Percentiles rank a stretch among this genome's conserved stretches.
Evolutionary conservation across 1,140 invertebrate species (phyloP).

Genomic region (Trichogramma pretiosum): DNA sequence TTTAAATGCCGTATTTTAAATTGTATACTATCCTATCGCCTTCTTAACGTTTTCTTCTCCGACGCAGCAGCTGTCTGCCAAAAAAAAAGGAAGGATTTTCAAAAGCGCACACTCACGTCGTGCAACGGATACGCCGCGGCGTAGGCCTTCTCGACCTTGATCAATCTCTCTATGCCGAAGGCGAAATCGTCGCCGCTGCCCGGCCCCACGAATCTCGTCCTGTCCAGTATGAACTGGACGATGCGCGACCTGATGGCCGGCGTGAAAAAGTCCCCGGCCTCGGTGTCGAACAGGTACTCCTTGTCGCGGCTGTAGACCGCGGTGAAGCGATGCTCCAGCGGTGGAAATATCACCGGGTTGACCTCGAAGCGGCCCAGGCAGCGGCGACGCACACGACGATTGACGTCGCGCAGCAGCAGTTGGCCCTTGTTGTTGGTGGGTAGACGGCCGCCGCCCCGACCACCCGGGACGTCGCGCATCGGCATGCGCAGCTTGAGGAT

Average conservation of each 20-base stretch:
- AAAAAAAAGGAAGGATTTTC: no score
- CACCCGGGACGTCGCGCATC: constrained; percentile 75
- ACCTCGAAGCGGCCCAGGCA: constrained; percentile 55
- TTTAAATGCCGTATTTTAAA: no score
- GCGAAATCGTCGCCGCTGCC: constrained; percentile 58
- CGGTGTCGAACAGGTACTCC: constrained; percentile 79
- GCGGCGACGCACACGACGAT: constrained; percentile 49
- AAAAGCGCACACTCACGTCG: constrained; percentile 65
- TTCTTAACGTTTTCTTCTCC: no score
- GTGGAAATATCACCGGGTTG: constrained; percentile 59
- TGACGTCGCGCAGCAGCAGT: constrained; percentile 53
- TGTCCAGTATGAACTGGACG: constrained; percentile 83
- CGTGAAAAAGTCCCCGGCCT: constrained; percentile 74
- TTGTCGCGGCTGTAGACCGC: constrained; percentile 80
- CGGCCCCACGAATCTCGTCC: constrained; percentile 71
- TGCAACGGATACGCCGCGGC: constrained; percentile 71
- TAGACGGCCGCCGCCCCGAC: constrained; percentile 48
- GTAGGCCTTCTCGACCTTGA: constrained; percentile 64
- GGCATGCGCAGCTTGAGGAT: constrained; percentile 90
- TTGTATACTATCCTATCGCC: no score
- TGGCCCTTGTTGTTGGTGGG: constrained; percentile 53
- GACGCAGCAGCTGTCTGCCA: no score
- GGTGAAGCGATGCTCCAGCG: constrained; percentile 63
- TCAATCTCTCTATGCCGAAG: constrained; percentile 68
- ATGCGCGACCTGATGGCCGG: constrained; percentile 76